Evolutionary conservation across 2,113 vertebrate species (phyloP).

Genomic region (Mus musculus): DNA sequence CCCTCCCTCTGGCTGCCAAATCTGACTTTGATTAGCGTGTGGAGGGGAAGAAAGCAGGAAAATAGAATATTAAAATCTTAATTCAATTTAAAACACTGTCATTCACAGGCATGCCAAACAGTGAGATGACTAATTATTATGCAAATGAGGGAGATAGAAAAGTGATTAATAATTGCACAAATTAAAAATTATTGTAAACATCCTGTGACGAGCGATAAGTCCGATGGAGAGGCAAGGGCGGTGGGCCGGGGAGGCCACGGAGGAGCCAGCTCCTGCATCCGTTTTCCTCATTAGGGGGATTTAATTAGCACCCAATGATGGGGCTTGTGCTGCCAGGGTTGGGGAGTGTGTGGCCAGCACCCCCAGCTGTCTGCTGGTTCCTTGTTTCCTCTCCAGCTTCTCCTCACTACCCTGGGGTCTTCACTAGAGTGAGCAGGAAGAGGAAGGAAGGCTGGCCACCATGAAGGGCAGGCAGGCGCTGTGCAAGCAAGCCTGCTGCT

Average conservation of each 20-base stretch:
- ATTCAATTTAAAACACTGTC: slow-evolving; percentile 89
- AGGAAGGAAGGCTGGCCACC: neutral
- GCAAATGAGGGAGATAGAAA: slow-evolving; percentile 90
- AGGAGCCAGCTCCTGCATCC: slow-evolving; percentile 75
- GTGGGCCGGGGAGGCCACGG: slow-evolving; percentile 72
- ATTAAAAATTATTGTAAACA: slow-evolving; percentile 91
- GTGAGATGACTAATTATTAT: slow-evolving; percentile 89
- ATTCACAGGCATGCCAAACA: slow-evolving; percentile 86
- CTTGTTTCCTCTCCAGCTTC: neutral
- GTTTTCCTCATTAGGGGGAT: slow-evolving; percentile 79
- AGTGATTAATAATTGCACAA: slow-evolving; percentile 91
- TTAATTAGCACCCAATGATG: slow-evolving; percentile 75
- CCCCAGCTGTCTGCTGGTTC: neutral
- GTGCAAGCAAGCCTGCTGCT: neutral
- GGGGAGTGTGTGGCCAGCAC: slow-evolving; percentile 36
- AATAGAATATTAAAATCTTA: slow-evolving; percentile 86
- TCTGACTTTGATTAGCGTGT: slow-evolving; percentile 82
- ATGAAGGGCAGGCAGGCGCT: neutral
- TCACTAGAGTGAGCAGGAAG: neutral
- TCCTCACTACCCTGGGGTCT: neutral
- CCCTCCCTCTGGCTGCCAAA: slow-evolving; percentile 56
- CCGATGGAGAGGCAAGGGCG: slow-evolving; percentile 69
- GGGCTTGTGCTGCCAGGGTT: slow-evolving; percentile 47
- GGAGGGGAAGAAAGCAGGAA: slow-evolving; percentile 77
- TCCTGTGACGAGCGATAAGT: slow-evolving; percentile 88